Base-by-base conservation (phyloP, 2,888 invertebrate species). In the Coecobrya sp. region DNA sequence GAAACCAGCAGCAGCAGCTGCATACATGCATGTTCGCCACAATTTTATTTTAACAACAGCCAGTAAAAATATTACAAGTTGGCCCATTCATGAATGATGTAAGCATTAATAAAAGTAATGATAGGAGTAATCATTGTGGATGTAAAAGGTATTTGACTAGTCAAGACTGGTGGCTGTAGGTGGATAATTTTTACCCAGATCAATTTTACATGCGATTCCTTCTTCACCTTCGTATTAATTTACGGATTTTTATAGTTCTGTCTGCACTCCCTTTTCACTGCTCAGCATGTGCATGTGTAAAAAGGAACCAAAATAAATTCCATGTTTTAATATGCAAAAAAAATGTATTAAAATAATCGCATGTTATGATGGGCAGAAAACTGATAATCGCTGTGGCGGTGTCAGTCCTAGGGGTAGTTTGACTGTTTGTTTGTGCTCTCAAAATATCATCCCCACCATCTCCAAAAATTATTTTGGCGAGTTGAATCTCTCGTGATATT, bases 131-230 rank as follows among this genome's bases (percentile, higher is more conserved):
- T 87, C 59, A 70, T 8, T 11, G 52, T 81, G 52, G 85, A 68
- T 88, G 81, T 55, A 81, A 81, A 81, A 55, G 86, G 70, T 55
- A 86, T 86, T 86, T 86, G 73, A 42, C n/a, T 59, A 76, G 52
- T 73, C 87, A 92, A 92, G 65, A 87, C 84, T 88, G 88, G 70
- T 76, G 91, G 84, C 87, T 92, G 88, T 88, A 85, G 86, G 86
- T 79, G 86, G 86, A 86, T 91, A 79, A 91, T 90, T 90, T 84
- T 30, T 90, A 76, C 76, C 59, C 30, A 84, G 90, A 90, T 85
- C 84, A 84, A 59, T 90, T 85, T 84, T 85, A 62, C 42, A 36
- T 82, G 82, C 59, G 36, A 62, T 62, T 79, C 76, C 27, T 36
- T 36, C 36, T 68, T 70, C 65, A 30, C 27, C 65, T n/a, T 42